A percentile compares a stretch with the other conserved stretches of the same genome.
phyloP scores from a whole-genome alignment of 2,113 vertebrate genomes.

The Laterallus jamaicensis region DNA sequence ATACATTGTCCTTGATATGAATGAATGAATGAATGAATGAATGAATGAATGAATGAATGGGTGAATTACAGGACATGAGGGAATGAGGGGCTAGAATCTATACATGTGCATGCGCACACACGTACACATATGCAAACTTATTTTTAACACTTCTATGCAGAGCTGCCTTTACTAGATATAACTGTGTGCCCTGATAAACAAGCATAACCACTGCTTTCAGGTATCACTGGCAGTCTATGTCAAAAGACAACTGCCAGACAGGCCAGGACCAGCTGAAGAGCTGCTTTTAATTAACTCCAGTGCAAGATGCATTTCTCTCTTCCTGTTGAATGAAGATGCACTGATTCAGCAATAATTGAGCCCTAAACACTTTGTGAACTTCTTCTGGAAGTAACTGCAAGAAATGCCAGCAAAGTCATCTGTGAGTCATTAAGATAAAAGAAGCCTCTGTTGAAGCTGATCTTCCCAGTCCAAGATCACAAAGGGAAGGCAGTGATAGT shows the following conservation, averaged over 20 bases:
- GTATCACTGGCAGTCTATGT: neutral
- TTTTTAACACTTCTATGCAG: slow-evolving; percentile 1
- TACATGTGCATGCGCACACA: neutral
- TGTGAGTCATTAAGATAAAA: slow-evolving; percentile 61
- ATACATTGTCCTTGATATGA: neutral
- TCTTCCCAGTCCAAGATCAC: neutral
- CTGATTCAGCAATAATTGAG: slow-evolving; percentile 75
- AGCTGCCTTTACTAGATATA: neutral
- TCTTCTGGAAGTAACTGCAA: slow-evolving; percentile 20
- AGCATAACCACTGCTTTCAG: slow-evolving; percentile 38
- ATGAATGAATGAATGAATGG: neutral
- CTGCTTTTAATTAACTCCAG: slow-evolving; percentile 74
- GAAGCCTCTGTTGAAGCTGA: neutral
- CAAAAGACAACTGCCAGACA: slow-evolving; percentile 4
- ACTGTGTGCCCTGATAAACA: neutral
- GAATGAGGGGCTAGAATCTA: neutral
- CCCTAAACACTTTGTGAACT: slow-evolving; percentile 52
- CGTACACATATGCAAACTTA: neutral
- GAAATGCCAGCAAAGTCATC: slow-evolving; percentile 60
- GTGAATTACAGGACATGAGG: neutral
- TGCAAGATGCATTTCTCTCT: slow-evolving; percentile 45
- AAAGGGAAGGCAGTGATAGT: neutral
- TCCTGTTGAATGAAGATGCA: slow-evolving; percentile 63
- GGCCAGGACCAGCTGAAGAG: slow-evolving; percentile 18
- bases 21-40: neutral